phyloP scores from a whole-genome alignment of 2,797 vertebrate species.

The Echiichthys vipera region DNA sequence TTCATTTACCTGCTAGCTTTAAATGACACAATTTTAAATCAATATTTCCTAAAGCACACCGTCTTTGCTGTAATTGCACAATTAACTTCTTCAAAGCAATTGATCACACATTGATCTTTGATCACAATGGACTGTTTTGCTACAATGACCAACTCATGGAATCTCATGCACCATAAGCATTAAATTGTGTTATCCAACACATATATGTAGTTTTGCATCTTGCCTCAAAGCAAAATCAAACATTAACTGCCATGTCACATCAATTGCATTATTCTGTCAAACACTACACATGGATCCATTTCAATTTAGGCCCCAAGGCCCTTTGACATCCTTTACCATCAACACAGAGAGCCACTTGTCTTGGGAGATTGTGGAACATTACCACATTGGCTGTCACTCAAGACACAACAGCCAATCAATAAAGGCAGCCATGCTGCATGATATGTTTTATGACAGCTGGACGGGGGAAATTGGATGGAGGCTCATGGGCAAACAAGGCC shows the following conservation, averaged over 20 bases:
- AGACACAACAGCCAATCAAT: conserved; percentile 65
- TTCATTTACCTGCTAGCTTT: not conserved
- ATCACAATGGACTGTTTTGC: conserved; percentile 9
- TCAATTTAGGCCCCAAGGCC: conserved; percentile 54
- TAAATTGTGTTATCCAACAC: not conserved
- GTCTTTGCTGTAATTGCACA: conserved; percentile 20
- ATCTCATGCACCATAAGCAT: conserved; percentile 11
- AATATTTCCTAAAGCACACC: conserved; percentile 23
- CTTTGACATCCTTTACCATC: conserved; percentile 47
- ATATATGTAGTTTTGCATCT: not conserved
- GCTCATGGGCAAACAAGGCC: conserved; percentile 8
- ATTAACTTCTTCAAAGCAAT: conserved; percentile 23
- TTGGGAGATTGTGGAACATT: conserved; percentile 38
- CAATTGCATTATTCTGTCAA: conserved; percentile 38
- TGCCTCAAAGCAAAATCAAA: not conserved
- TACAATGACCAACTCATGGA: not conserved
- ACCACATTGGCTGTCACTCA: conserved; percentile 57
- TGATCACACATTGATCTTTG: conserved; percentile 12
- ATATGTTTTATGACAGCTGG: conserved; percentile 18
- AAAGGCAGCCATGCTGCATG: conserved; percentile 26
- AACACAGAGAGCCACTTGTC: conserved; percentile 52
- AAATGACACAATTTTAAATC: conserved; percentile 32
- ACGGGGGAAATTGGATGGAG: not conserved
- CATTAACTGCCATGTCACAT: conserved; percentile 37
- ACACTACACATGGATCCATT: conserved; percentile 50